A percentile compares a stretch with the other conserved stretches of the same genome.
phyloP scores from a whole-genome alignment of 1,140 invertebrate genomes.

The Batillaria attramentaria region DNA sequence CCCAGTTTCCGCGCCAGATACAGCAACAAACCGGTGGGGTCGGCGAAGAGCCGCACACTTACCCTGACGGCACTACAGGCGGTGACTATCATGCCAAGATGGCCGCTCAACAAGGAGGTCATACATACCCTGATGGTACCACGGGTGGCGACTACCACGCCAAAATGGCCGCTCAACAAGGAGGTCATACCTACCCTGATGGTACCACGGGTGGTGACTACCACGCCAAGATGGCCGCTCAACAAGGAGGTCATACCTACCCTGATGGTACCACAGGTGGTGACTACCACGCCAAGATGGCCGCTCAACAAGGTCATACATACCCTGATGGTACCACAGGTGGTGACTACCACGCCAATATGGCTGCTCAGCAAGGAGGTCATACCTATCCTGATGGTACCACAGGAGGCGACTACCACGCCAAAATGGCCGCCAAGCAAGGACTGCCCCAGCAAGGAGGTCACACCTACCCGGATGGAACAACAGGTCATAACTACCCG shows the following conservation, averaged over 20 bases:
- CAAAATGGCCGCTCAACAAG: too few relatives aligned
- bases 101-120: too few relatives aligned
- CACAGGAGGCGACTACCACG: not conserved
- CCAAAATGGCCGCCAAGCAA: not conserved
- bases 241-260: constrained; percentile 13
- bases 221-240: not conserved
- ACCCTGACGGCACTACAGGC: constrained; percentile 3
- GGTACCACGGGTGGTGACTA: constrained; percentile 9
- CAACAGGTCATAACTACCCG: not conserved
- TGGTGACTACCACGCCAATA: not conserved
- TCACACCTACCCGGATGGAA: constrained; percentile 4
- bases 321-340: too few relatives aligned
- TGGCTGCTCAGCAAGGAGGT: not conserved
- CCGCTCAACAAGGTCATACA: not conserved
- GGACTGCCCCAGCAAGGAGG: not conserved
- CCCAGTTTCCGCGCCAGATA: too few relatives aligned
- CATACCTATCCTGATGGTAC: constrained; percentile 10
- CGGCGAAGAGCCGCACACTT: not conserved
- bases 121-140: too few relatives aligned
- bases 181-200: constrained; percentile 20
- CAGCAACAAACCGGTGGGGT: too few relatives aligned
- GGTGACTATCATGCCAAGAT: too few relatives aligned
- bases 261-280: constrained; percentile 3
- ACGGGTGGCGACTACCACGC: too few relatives aligned
- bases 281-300: not conserved